phyloP scores from a whole-genome alignment of 1,140 invertebrate genomes.

The Macrosteles quadrilineatus region DNA sequence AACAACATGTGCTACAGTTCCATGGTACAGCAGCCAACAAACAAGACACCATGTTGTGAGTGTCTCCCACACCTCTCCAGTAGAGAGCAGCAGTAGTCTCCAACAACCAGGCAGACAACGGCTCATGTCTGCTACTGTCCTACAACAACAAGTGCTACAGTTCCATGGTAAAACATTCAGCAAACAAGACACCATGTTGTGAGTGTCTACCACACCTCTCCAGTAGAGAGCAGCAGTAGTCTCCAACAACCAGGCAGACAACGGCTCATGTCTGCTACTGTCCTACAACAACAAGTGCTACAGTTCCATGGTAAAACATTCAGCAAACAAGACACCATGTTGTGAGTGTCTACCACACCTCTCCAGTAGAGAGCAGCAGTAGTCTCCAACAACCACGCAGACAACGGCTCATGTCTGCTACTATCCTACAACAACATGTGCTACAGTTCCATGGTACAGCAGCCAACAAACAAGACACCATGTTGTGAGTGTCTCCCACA shows the following conservation, averaged over 20 bases:
- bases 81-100: conserved; percentile 55
- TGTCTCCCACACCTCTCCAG: conserved; percentile 57
- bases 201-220: conserved; percentile 54
- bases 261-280: too few relatives aligned
- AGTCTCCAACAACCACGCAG: conserved; percentile 37
- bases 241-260: not conserved
- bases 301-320: too few relatives aligned
- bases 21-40: conserved; percentile 56
- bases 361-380: conserved; percentile 59
- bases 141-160: too few relatives aligned
- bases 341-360: conserved; percentile 53
- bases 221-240: conserved; percentile 58
- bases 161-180: conserved; percentile 56
- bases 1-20: too few relatives aligned
- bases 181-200: conserved; percentile 53
- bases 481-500: conserved; percentile 53
- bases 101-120: not conserved
- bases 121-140: too few relatives aligned
- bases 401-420: too few relatives aligned
- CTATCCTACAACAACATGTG: too few relatives aligned
- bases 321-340: conserved; percentile 56
- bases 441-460: too few relatives aligned
- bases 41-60: conserved; percentile 52
- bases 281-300: too few relatives aligned
- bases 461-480: conserved; percentile 57